Conservation (phyloP, 2,888 invertebrate genomes). For the Arctia plantaginis region DNA sequence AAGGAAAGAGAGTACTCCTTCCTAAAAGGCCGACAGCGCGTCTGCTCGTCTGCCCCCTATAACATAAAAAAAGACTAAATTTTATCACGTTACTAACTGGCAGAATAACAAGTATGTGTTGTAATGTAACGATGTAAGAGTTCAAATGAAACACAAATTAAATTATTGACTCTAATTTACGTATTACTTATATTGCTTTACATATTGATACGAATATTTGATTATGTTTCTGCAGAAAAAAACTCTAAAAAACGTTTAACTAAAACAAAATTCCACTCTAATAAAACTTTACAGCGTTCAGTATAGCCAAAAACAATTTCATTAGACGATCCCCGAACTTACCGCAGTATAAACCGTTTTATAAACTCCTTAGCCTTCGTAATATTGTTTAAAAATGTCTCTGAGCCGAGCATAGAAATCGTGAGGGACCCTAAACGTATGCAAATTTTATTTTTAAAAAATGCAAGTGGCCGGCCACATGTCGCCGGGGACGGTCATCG, state of each 20-base stretch:
- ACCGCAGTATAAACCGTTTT: constrained; percentile 54
- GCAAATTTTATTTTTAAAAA: constrained; percentile 84
- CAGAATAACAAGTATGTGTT: background rate
- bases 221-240: constrained; percentile 31
- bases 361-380: constrained; percentile 55
- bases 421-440: constrained; percentile 72
- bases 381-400: constrained; percentile 59
- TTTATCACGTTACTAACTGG: background rate
- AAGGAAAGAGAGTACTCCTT: no score
- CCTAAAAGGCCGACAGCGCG: no score
- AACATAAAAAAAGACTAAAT: no score
- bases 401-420: constrained; percentile 44
- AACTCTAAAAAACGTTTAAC: constrained; percentile 42
- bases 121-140: background rate
- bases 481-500: constrained; percentile 65
- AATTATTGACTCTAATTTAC: background rate
- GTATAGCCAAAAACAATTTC: constrained; percentile 66
- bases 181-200: constrained; percentile 8
- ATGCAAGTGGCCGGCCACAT: constrained; percentile 81
- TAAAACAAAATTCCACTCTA: constrained; percentile 45
- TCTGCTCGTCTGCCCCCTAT: no score
- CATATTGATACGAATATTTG: constrained; percentile 15
- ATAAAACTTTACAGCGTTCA: constrained; percentile 54
- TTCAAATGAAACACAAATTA: background rate
- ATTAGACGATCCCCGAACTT: constrained; percentile 61